Percentiles rank a stretch among this genome's conserved stretches.
Evolutionary conservation across 2,888 invertebrate species (phyloP).

Genomic region (Rosalia funebris): DNA sequence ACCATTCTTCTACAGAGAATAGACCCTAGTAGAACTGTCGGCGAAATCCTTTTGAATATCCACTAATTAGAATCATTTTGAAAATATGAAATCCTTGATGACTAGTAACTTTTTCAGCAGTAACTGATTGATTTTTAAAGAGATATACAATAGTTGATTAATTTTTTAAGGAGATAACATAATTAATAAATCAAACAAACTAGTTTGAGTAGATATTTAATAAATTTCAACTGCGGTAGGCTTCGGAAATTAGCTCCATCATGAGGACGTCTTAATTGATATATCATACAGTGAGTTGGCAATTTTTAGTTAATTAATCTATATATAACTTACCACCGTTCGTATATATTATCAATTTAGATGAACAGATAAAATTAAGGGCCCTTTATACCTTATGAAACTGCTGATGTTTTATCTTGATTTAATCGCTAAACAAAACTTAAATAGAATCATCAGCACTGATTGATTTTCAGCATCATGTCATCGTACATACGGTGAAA

Average conservation of each 20-base stretch:
- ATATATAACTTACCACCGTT: constrained; percentile 28
- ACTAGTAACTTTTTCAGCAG: constrained; percentile 7
- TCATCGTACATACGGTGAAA: background rate
- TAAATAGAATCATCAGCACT: background rate
- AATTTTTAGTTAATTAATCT: constrained; percentile 46
- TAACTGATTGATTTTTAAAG: constrained; percentile 19
- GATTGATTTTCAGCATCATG: background rate
- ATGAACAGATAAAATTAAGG: constrained; percentile 23
- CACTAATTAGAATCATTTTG: constrained; percentile 8
- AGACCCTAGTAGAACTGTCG: too few relatives aligned
- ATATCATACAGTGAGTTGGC: constrained; percentile 53
- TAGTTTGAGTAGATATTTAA: constrained; percentile 31
- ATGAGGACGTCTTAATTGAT: constrained; percentile 53
- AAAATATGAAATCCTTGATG: constrained; percentile 13
- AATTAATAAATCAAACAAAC: constrained; percentile 30
- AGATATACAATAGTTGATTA: constrained; percentile 17
- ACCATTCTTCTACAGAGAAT: background rate
- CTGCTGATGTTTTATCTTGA: constrained; percentile 1
- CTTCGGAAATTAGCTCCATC: constrained; percentile 50
- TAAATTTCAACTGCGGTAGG: constrained; percentile 49
- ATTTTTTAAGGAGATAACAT: constrained; percentile 27
- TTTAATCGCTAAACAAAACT: constrained; percentile 5
- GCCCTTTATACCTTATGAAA: constrained; percentile 7
- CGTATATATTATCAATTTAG: constrained; percentile 24
- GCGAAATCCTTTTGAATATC: constrained; percentile 7